Conservation (phyloP, 2,113 vertebrate species). For the Proterorhinus semilunaris region DNA sequence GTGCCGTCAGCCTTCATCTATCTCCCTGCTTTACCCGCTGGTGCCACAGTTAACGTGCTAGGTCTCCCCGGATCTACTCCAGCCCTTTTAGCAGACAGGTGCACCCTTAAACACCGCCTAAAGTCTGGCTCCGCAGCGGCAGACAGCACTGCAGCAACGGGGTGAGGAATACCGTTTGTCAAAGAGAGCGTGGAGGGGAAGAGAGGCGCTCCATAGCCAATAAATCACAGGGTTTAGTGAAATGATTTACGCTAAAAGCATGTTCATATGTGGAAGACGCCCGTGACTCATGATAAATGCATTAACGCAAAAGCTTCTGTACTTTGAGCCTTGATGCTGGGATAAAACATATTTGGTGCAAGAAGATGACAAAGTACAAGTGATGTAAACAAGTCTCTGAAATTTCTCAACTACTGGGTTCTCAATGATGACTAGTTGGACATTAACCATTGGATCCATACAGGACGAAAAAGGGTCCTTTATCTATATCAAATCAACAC, state of each 20-base stretch:
- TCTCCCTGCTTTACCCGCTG: constrained; percentile 43
- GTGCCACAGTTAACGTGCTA: constrained; percentile 33
- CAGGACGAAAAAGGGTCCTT: too few relatives aligned
- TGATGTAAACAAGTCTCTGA: not conserved
- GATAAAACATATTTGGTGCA: constrained; percentile 36
- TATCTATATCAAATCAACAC: too few relatives aligned
- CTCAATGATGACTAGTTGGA: not conserved
- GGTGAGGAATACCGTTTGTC: constrained; percentile 32
- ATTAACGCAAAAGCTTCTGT: constrained; percentile 36
- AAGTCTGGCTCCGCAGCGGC: constrained; percentile 13
- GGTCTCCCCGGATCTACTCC: constrained; percentile 31
- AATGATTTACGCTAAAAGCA: constrained; percentile 13
- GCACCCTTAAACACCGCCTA: constrained; percentile 18
- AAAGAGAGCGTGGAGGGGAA: constrained; percentile 22
- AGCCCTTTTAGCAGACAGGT: constrained; percentile 29
- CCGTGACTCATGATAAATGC: constrained; percentile 51
- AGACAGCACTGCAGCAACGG: constrained; percentile 42
- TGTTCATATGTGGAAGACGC: constrained; percentile 13
- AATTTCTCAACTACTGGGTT: not conserved
- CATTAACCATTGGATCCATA: too few relatives aligned
- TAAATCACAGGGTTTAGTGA: not conserved
- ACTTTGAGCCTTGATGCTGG: constrained; percentile 19
- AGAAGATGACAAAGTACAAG: constrained; percentile 32
- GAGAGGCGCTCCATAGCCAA: constrained; percentile 12
- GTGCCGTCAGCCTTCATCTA: constrained; percentile 66